A percentile compares a stretch with the other conserved stretches of the same genome.
Conservation (phyloP, 37 sponge, comb jelly and placozoan species). For the Axinella damicornis region DNA sequence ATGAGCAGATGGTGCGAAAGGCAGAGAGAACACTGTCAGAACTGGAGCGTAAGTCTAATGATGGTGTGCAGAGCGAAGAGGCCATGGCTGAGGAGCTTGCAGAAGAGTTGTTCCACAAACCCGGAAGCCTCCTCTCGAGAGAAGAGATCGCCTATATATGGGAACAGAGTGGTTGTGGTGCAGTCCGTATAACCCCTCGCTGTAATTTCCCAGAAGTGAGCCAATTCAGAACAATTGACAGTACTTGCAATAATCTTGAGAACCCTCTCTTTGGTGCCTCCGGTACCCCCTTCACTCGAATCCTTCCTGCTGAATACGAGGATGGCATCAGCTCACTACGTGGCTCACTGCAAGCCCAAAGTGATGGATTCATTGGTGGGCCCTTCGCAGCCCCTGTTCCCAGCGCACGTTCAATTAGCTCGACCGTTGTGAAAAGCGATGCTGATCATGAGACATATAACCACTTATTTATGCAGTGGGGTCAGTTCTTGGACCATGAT, state of each 20-base stretch:
- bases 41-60: background rate
- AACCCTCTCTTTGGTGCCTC: constrained; percentile 77
- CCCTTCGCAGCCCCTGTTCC: constrained; percentile 82
- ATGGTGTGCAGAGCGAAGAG: background rate
- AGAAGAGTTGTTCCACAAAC: constrained; percentile 36
- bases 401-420: constrained; percentile 76
- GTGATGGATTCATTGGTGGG: background rate
- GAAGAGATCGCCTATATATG: constrained; percentile 19
- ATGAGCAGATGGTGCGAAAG: constrained; percentile 26
- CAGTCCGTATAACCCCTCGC: background rate
- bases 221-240: constrained; percentile 70
- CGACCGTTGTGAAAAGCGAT: constrained; percentile 17
- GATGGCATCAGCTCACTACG: constrained; percentile 62
- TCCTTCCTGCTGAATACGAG: constrained; percentile 82
- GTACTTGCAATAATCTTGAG: constrained; percentile 92
- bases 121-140: constrained; percentile 37
- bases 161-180: constrained; percentile 17
- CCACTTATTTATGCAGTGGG: constrained; percentile 95
- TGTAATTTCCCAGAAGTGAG: background rate
- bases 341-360: constrained; percentile 65
- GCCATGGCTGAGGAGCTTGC: constrained; percentile 39
- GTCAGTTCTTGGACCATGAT: constrained; percentile 98
- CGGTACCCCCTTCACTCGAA: constrained; percentile 60
- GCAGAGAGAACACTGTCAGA: constrained; percentile 54
- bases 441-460: constrained; percentile 59